Base-by-base conservation (phyloP, 2,113 vertebrate genomes). In the Odontesthes bonariensis region DNA sequence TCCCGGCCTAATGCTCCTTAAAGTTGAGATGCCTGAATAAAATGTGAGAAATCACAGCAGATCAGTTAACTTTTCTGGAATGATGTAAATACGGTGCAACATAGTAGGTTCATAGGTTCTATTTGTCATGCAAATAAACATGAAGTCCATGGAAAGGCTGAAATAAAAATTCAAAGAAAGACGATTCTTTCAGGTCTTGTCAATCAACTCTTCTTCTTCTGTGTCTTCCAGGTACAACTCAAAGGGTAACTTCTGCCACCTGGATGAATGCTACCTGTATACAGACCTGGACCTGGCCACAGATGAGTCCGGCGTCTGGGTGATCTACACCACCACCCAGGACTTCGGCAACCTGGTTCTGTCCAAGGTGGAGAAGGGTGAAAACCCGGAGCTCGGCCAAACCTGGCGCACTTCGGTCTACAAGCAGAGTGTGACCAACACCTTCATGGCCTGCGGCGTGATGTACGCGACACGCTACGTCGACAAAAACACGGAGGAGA, bases 221-320 rank as follows among this genome's bases (percentile, higher is more conserved):
- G 14, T 61, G 40, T 62, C 9, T 40, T 32, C 10, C 58, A 92
- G 91, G 2, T 85, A 35, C 57, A 94, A 94, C 75, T 93, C 84
- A 46, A 94, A 94, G 38, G 89, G 90, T 23, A 91, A 92, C 53
- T 95, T 90, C 69, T 94, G 90, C 74, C 59, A 86, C 20, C 73
- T 92, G 6, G 91, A 83, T 0, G 56, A 84, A 22, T 88, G 92
- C 52, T 94, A 93, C 80, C 7, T 1, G 0, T 92, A 47, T 81
- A 94, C 93, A 0, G 94, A 95, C 64, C 31, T 94, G 17, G 94
- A 95, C 86, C 76, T 95, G 57, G 66, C 90, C 4, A 94, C 93
- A 0, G 93, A 95, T 22, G 94, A 95, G 76, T 93, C 86, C 0
- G 93, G 94, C 0, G 57, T 95, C 22, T 95, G 93, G 92, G 92